Evolutionary conservation across 2,113 vertebrate species (phyloP).

Genomic region (Triplophysa rosa): DNA sequence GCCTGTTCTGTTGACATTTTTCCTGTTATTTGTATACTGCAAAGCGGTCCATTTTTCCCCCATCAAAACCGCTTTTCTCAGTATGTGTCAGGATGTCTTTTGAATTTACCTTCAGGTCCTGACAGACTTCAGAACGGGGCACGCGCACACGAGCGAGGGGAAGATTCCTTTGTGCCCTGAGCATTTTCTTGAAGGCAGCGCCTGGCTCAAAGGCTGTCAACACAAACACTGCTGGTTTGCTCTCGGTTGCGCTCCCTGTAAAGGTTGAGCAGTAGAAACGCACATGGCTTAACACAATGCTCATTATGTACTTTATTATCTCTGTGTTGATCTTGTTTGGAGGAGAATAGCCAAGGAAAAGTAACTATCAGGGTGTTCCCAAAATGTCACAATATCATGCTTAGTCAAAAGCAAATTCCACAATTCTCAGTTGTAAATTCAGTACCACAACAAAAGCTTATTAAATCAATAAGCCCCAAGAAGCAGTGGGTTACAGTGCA

Average conservation of each 20-base stretch:
- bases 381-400: constrained; percentile 27
- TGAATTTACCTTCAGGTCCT: constrained; percentile 77
- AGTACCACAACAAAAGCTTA: neutral
- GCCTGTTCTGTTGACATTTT: constrained; percentile 73
- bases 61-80: constrained; percentile 76
- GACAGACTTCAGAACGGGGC: constrained; percentile 71
- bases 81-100: constrained; percentile 76
- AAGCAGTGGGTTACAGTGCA: too few relatives aligned
- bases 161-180: constrained; percentile 75
- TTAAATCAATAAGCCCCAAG: too few relatives aligned
- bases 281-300: constrained; percentile 44
- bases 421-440: neutral
- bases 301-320: constrained; percentile 68
- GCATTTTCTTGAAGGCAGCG: constrained; percentile 74
- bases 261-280: constrained; percentile 65
- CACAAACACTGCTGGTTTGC: constrained; percentile 56
- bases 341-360: constrained; percentile 60
- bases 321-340: constrained; percentile 64
- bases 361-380: constrained; percentile 63
- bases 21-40: constrained; percentile 73
- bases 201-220: constrained; percentile 78
- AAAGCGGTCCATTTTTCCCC: constrained; percentile 78
- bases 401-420: neutral
- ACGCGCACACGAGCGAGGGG: constrained; percentile 65
- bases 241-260: constrained; percentile 66